Evolutionary conservation across 2,888 invertebrate genomes (phyloP).

Genomic region (Stegana nigrithorax): DNA sequence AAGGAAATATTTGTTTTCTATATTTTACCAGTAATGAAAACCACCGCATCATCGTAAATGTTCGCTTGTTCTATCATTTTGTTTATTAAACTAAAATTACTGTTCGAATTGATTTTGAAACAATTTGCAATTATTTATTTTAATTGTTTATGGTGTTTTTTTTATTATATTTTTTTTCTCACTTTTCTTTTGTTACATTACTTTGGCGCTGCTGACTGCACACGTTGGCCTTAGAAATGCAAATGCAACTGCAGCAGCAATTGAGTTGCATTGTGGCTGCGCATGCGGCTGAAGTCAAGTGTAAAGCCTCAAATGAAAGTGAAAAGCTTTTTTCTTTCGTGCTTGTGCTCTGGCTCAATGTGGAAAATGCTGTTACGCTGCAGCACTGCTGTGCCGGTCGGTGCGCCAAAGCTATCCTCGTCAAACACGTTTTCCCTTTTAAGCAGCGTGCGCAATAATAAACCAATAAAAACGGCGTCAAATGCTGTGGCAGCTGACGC

Average conservation of each 20-base stretch:
- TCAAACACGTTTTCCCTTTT: conserved; percentile 51
- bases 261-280: conserved; percentile 23
- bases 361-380: background rate
- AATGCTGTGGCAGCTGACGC: no score
- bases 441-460: conserved; percentile 13
- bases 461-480: background rate
- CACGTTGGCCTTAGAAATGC: conserved; percentile 14
- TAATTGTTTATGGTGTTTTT: no score
- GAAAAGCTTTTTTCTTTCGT: conserved; percentile 36
- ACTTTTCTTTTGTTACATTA: background rate
- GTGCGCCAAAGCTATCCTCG: conserved; percentile 33
- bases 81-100: background rate
- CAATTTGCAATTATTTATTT: background rate
- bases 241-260: conserved; percentile 39
- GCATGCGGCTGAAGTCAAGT: conserved; percentile 3
- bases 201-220: background rate
- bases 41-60: conserved; percentile 55
- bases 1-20: background rate
- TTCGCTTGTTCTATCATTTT: conserved; percentile 27
- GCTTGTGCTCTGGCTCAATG: background rate
- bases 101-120: no score
- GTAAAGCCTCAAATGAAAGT: conserved; percentile 43
- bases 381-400: background rate
- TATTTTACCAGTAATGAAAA: conserved; percentile 61
- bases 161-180: no score